phyloP scores from a whole-genome alignment of 92 coral and sea anemone species.

The Zoanthus sociatus region DNA sequence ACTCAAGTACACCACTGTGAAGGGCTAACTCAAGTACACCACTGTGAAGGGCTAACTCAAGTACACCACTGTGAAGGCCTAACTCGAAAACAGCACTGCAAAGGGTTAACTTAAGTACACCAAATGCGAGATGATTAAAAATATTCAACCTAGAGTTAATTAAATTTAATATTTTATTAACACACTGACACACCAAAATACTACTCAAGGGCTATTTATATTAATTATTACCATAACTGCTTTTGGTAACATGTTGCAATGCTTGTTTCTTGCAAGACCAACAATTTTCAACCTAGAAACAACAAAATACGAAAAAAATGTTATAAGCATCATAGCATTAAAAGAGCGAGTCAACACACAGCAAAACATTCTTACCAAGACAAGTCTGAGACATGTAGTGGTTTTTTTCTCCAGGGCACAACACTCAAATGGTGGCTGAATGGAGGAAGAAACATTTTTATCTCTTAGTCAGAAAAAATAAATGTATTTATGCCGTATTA shows the following conservation, averaged over 20 bases:
- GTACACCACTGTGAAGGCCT: too few relatives aligned
- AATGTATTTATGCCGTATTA: too few relatives aligned
- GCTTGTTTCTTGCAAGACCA: constrained; percentile 86
- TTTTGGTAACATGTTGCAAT: constrained; percentile 83
- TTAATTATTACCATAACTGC: constrained; percentile 80
- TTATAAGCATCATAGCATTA: neutral
- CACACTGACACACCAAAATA: too few relatives aligned
- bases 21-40: too few relatives aligned
- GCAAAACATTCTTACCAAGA: constrained; percentile 57
- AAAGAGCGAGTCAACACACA: neutral
- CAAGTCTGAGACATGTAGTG: constrained; percentile 83
- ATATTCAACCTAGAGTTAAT: too few relatives aligned
- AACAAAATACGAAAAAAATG: neutral
- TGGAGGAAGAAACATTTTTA: neutral
- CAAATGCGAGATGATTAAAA: too few relatives aligned
- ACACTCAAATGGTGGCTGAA: constrained; percentile 74
- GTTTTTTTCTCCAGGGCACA: constrained; percentile 89
- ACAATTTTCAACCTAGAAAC: constrained; percentile 73
- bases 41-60: too few relatives aligned
- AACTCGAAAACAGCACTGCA: too few relatives aligned
- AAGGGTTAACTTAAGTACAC: too few relatives aligned
- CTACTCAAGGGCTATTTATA: neutral
- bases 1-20: too few relatives aligned
- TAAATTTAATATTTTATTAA: too few relatives aligned
- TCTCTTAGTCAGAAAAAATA: neutral